Percentiles rank a stretch among this genome's conserved stretches.
These are phyloP conservation scores for Aphaenogaster ashmeadi DNA, from an alignment of 1,140 invertebrate genomes.

Conservation along the genomic window DNA sequence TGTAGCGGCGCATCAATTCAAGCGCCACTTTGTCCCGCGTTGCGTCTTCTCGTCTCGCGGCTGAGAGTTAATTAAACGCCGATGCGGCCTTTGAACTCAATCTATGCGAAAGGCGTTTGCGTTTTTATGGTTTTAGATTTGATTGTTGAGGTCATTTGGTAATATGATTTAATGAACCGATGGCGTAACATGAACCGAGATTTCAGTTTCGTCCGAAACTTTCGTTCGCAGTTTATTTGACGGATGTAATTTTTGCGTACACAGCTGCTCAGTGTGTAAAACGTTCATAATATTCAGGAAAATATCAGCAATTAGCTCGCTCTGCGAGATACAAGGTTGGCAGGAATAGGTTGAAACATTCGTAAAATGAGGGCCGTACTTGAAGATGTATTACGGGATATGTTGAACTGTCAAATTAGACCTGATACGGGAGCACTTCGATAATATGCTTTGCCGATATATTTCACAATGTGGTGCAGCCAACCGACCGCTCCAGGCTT, in stretches of 20 bases:
- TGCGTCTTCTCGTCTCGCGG: not conserved
- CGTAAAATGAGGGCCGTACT: not conserved
- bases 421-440: slow-evolving; percentile 39
- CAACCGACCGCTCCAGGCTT: slow-evolving; percentile 70
- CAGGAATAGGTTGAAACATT: no score
- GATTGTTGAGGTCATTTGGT: not conserved
- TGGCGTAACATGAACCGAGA: not conserved
- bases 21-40: slow-evolving; percentile 38
- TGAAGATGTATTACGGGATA: slow-evolving; percentile 47
- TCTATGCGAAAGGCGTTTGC: not conserved
- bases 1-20: slow-evolving; percentile 64
- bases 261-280: not conserved
- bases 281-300: not conserved
- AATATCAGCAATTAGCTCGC: not conserved
- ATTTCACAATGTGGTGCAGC: slow-evolving; percentile 64
- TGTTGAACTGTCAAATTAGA: slow-evolving; percentile 71
- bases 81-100: slow-evolving; percentile 9
- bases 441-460: slow-evolving; percentile 68
- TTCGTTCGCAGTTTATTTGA: not conserved
- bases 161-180: not conserved
- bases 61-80: slow-evolving; percentile 43
- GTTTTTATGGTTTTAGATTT: slow-evolving; percentile 20
- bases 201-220: not conserved
- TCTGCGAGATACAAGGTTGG: not conserved
- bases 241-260: not conserved